Evolutionary conservation across 2,888 invertebrate genomes (phyloP), one percentile per base, ranked within the genome.

Genomic region (Drymonia ruficornis): DNA sequence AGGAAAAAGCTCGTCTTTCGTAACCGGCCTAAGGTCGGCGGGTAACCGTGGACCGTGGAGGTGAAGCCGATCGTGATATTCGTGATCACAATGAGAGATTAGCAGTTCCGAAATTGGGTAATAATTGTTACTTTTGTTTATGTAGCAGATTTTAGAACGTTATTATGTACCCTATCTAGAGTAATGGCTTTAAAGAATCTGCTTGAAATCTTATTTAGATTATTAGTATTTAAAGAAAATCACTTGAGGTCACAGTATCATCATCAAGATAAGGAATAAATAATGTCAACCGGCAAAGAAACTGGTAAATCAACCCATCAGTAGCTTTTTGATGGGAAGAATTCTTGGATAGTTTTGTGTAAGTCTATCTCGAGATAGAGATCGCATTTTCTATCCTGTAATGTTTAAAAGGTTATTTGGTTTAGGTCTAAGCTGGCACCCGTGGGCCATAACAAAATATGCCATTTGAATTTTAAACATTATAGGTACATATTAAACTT

Each of bases 1-100:
- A 88, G 89, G 89, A 88, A 89, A 86, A 88, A 72, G 65, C 65
- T 61, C 60, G 48, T 47, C 77, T 82, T 81, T 86, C 78, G 80
- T 83, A 84, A 84, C 64, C 12, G n/a, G 9, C 5, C 18, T 56
- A 63, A 68, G 56, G 49, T 34, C 47, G 52, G 70, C 71, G 77
- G 78, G 76, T 72, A 56, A 65, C 78, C 78, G 72, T 74, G 76
- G 74, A 68, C 65, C 40, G 48, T 48, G 50, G 76, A 80, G 78
- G 76, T 72, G 73, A 79, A 67, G 70, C 57, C 52, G 67, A 67
- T 68, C 80, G 70, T 71, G 76, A 72, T 71, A 67, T 67, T 68
- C 80, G 70, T 71, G 76, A 72, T 71, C 50, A 50, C 61, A 76
- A 76, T 78, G 61, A 65, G 55, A 67, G 61, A 75, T 70, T 50